Percentiles rank a stretch among this genome's conserved stretches.
phyloP scores from a whole-genome alignment of 2,113 vertebrate genomes.

The Glaucomys volans region DNA sequence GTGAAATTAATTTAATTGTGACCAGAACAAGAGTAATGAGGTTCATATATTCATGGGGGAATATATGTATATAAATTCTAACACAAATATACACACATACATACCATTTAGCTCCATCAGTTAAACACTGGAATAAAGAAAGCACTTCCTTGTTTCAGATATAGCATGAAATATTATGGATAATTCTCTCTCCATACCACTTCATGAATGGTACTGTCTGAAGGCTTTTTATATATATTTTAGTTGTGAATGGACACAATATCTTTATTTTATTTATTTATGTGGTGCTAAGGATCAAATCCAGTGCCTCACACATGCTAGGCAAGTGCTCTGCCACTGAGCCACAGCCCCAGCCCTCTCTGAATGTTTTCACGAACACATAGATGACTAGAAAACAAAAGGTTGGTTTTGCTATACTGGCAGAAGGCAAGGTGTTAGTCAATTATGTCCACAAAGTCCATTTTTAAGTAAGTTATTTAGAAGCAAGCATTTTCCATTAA shows the following conservation, averaged over 20 bases:
- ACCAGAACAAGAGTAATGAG: neutral
- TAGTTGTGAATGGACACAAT: too few relatives aligned
- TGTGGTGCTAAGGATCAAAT: too few relatives aligned
- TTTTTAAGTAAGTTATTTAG: slow-evolving; percentile 32
- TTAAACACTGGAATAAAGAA: slow-evolving; percentile 44
- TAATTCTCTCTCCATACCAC: neutral
- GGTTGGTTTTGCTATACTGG: slow-evolving; percentile 12
- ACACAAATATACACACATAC: neutral
- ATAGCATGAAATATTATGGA: neutral
- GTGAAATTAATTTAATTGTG: neutral
- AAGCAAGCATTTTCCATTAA: slow-evolving; percentile 45
- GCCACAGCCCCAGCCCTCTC: neutral
- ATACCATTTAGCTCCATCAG: neutral
- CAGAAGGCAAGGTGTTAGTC: neutral
- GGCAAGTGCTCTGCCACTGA: too few relatives aligned
- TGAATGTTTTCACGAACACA: slow-evolving; percentile 31
- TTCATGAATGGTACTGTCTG: slow-evolving; percentile 33
- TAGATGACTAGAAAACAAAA: neutral
- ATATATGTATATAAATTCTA: neutral
- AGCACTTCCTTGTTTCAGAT: neutral
- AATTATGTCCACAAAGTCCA: neutral
- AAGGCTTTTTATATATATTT: neutral
- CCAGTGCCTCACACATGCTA: too few relatives aligned
- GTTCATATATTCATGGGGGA: neutral
- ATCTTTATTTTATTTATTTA: too few relatives aligned